Base-by-base conservation (phyloP, 2,797 vertebrate species). In the Sibirionetta formosa region DNA sequence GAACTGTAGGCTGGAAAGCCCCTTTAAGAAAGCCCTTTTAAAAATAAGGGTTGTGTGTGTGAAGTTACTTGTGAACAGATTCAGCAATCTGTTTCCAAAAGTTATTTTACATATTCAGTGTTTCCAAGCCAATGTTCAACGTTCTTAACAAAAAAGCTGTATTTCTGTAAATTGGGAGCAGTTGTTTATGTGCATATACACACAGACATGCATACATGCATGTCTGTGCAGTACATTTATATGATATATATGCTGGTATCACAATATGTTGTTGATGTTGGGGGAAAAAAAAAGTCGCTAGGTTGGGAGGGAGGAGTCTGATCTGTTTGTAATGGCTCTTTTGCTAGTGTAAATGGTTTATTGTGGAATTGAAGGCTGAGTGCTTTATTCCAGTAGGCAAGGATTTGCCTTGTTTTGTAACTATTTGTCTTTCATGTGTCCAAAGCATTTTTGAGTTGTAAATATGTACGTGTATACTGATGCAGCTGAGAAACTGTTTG, bases 31-130 rank as follows among this genome's bases (percentile, higher is more conserved):
- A 88, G 10, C 27, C 48, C 63, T 14, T 90, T 78, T 13, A 66
- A 79, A 46, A 64, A 94, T 73, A 15, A 92, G 81, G n/a, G 7
- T 5, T 86, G 14, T 4, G 6, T 71, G 11, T 66, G 27, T 54
- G 17, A 89, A 96, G 90, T 94, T 93, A 85, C 68, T 95, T 90
- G 57, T 58, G 53, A 69, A 29, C 46, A 22, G 29, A 60, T 80
- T 46, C 38, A 50, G 66, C 58, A 31, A 36, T 79, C 24, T 60
- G 72, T 65, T 9, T 86, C 50, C 42, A 38, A 79, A 94, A 97
- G 58, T 88, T 92, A 51, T 5, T 87, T 58, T 36, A 35, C 29
- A 1, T 56, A 27, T 75, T n/a, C 6, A 10, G 16, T 26, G 27
- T 75, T 95, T 89, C 17, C 13, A 79, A 48, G n/a, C n/a, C 8